phyloP scores from a whole-genome alignment of 2,113 vertebrate genomes.

The Pomatostomus ruficeps region DNA sequence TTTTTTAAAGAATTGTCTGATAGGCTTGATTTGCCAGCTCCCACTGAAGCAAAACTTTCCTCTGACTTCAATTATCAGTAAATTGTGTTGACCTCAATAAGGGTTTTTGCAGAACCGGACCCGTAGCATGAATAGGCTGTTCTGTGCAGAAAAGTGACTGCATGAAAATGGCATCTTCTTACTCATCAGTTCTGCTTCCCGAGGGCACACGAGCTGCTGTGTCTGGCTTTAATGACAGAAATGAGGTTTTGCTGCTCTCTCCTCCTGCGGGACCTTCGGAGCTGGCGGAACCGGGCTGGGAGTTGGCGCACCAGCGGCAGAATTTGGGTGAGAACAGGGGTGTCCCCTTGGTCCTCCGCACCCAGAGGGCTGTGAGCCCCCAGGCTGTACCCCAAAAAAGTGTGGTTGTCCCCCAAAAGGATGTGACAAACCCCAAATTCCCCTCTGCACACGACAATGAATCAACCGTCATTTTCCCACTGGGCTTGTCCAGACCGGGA shows the following conservation, averaged over 20 bases:
- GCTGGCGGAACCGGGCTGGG: fast-evolving
- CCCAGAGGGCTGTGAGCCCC: neutral
- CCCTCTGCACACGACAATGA: neutral
- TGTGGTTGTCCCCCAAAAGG: neutral
- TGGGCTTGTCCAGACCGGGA: neutral
- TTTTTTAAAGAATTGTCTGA: neutral
- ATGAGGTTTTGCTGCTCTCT: neutral
- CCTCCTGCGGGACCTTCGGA: neutral
- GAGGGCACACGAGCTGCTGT: neutral
- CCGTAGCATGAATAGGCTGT: neutral
- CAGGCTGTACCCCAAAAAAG: neutral
- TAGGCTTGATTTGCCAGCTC: constrained; percentile 27
- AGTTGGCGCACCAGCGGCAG: neutral
- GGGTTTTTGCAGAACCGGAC: neutral
- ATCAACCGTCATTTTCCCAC: neutral
- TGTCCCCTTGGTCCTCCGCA: neutral
- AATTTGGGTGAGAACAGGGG: neutral
- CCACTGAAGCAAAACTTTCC: constrained; percentile 41
- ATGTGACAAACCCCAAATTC: neutral
- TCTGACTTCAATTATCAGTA: constrained; percentile 43
- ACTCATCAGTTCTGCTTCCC: constrained; percentile 39
- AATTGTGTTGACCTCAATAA: constrained; percentile 53
- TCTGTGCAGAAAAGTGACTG: neutral
- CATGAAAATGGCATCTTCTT: constrained; percentile 30
- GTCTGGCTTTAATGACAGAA: neutral